phyloP scores from a whole-genome alignment of 2,113 vertebrate species.

The Dryoscopus gambensis region DNA sequence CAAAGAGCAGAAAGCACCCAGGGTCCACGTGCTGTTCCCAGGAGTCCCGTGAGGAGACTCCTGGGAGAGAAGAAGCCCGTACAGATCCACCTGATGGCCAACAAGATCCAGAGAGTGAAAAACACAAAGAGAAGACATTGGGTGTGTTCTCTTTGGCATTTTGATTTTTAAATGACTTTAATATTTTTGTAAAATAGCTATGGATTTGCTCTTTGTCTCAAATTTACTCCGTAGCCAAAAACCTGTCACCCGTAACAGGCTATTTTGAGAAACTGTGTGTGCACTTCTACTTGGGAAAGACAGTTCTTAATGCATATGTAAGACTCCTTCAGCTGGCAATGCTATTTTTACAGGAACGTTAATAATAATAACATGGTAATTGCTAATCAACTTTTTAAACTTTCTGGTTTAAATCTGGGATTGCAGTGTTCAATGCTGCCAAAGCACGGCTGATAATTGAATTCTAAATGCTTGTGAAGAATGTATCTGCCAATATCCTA shows the following conservation, averaged over 20 bases:
- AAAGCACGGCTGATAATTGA: background rate
- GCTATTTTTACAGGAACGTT: background rate
- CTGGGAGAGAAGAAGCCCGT: conserved; percentile 83
- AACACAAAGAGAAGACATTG: conserved; percentile 84
- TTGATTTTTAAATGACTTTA: background rate
- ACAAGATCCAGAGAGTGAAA: conserved; percentile 78
- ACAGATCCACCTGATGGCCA: conserved; percentile 84
- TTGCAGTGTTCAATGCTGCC: background rate
- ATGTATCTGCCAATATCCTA: background rate
- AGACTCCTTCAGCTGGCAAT: background rate
- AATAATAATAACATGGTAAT: background rate
- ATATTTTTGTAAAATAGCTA: background rate
- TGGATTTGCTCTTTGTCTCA: background rate
- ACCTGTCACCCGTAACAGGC: background rate
- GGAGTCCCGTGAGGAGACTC: conserved; percentile 83
- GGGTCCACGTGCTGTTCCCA: conserved; percentile 66
- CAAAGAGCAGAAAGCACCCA: conserved; percentile 67
- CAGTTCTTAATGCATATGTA: background rate
- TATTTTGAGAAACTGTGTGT: background rate
- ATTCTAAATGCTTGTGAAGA: background rate
- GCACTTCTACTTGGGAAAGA: background rate
- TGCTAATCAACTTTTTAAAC: background rate
- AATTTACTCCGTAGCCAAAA: background rate
- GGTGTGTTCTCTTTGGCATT: conserved; percentile 66
- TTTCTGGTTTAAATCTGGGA: background rate